Conservation (phyloP, 2,113 vertebrate genomes). For the Python bivittatus region DNA sequence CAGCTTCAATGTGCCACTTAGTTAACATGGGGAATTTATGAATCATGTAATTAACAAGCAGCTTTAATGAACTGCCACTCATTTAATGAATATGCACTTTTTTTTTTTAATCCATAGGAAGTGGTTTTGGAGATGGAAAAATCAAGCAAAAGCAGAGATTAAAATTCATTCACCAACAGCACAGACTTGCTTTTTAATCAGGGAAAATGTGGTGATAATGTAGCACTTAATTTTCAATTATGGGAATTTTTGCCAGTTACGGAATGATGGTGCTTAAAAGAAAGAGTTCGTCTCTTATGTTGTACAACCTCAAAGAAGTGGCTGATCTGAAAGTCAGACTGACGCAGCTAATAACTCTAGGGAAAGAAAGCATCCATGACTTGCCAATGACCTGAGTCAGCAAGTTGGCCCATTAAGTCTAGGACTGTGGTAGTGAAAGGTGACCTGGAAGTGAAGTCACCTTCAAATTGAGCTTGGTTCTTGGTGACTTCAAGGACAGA, state of each 20-base stretch:
- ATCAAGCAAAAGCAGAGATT: background rate
- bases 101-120: background rate
- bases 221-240: constrained; percentile 16
- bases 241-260: background rate
- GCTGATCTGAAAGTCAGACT: background rate
- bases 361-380: background rate
- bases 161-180: background rate
- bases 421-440: background rate
- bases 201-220: background rate
- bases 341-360: background rate
- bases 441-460: background rate
- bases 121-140: background rate
- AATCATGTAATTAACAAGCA: constrained; percentile 23
- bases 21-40: background rate
- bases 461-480: background rate
- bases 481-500: background rate
- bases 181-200: background rate
- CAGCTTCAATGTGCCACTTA: background rate
- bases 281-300: background rate
- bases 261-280: background rate
- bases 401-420: background rate
- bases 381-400: background rate
- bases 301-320: background rate
- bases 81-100: constrained; percentile 10
- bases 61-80: constrained; percentile 14